Evolutionary conservation across 2,113 vertebrate genomes (phyloP).

Genomic region (Chrysochloris asiatica): DNA sequence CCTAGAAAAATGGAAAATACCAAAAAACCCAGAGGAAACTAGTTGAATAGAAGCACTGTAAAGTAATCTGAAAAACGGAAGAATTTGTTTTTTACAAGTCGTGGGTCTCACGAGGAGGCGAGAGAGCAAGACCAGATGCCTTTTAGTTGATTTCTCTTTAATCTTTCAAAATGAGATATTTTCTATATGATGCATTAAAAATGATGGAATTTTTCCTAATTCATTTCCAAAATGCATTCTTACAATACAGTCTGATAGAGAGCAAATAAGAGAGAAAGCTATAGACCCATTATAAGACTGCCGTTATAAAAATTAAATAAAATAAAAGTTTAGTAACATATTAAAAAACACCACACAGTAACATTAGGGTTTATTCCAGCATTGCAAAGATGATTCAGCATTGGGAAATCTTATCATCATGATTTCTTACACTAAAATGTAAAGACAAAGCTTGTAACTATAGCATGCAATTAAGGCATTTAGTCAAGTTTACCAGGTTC

Average conservation of each 20-base stretch:
- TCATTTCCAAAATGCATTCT: not conserved
- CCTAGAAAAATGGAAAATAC: not conserved
- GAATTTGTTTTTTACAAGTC: not conserved
- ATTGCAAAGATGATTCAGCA: conserved; percentile 50
- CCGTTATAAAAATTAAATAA: conserved; percentile 37
- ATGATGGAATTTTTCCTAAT: not conserved
- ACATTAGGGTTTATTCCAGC: conserved; percentile 44
- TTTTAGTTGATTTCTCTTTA: not conserved
- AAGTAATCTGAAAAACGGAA: conserved; percentile 1
- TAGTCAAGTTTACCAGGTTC: conserved; percentile 48
- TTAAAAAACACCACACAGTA: not conserved
- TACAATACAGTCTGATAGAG: not conserved
- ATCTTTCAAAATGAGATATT: not conserved
- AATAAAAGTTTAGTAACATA: conserved; percentile 38
- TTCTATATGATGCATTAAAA: not conserved
- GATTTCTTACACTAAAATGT: conserved; percentile 39
- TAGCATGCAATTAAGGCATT: conserved; percentile 20
- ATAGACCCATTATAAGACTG: not conserved
- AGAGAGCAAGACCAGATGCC: not conserved
- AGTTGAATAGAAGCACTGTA: not conserved
- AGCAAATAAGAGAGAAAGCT: not conserved
- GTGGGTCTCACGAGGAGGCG: not conserved
- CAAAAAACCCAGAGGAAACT: not conserved
- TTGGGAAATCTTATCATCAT: conserved; percentile 45
- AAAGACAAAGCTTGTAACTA: conserved; percentile 42